A percentile compares a stretch with the other conserved stretches of the same genome.
Conservation (phyloP, 2,797 vertebrate genomes). For the Vipera ursinii region DNA sequence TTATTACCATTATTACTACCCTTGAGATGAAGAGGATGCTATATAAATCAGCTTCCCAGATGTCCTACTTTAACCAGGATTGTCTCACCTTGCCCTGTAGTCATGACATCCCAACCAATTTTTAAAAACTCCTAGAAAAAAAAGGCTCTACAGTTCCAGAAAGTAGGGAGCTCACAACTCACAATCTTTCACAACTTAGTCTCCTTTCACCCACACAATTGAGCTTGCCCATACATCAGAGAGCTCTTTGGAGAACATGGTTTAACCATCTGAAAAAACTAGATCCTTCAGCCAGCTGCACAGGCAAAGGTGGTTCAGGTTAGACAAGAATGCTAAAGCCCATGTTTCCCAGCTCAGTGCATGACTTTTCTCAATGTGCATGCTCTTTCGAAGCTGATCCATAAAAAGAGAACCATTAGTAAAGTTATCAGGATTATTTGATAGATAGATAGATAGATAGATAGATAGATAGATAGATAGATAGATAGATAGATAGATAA, state of each 20-base stretch:
- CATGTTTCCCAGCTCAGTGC: background rate
- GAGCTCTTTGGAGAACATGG: background rate
- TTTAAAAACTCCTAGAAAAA: background rate
- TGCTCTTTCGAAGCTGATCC: background rate
- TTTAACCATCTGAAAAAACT: background rate
- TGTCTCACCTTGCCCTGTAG: background rate
- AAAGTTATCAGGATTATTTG: background rate
- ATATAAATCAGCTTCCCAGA: background rate
- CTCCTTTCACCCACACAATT: background rate
- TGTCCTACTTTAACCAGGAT: background rate
- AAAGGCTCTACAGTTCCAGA: background rate
- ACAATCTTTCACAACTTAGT: background rate
- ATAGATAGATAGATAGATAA: too few relatives aligned
- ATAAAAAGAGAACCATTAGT: background rate
- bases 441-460: background rate
- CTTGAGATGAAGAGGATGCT: background rate
- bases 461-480: too few relatives aligned
- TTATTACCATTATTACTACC: background rate
- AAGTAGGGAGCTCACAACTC: background rate
- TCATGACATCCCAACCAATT: background rate
- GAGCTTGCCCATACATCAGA: background rate
- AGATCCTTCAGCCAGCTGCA: background rate
- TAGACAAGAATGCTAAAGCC: background rate
- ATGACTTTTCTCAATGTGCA: background rate
- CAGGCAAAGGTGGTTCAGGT: background rate